phyloP scores from a whole-genome alignment of 1,140 invertebrate species.

The Drosophila seguyi region DNA sequence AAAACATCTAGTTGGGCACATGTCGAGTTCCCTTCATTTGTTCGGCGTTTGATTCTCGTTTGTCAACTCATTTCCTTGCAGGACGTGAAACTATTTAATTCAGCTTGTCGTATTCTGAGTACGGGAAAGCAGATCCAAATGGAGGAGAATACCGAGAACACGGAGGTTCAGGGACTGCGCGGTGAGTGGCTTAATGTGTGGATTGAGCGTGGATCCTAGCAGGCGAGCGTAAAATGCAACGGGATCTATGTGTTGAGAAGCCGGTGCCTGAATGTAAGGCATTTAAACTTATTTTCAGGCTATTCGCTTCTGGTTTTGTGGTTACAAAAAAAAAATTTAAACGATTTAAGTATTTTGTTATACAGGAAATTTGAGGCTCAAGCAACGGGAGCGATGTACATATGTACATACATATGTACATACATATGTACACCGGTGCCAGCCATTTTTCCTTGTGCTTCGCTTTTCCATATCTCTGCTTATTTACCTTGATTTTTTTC shows the following conservation, averaged over 20 bases:
- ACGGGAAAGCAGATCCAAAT: conserved; percentile 10
- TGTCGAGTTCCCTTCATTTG: conserved; percentile 19
- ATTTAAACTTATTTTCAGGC: background rate
- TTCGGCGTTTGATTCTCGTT: conserved; percentile 6
- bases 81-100: background rate
- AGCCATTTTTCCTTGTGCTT: background rate
- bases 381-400: conserved; percentile 7
- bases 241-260: background rate
- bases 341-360: conserved; percentile 1
- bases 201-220: background rate
- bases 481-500: background rate
- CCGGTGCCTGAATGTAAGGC: background rate
- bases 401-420: background rate
- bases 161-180: conserved; percentile 24
- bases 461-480: background rate
- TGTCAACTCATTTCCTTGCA: conserved; percentile 10
- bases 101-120: background rate
- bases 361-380: conserved; percentile 9
- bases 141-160: conserved; percentile 43
- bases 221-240: background rate
- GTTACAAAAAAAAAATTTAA: background rate
- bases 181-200: conserved; percentile 24
- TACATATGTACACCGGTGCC: background rate
- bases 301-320: background rate
- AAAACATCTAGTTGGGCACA: conserved; percentile 7